Evolutionary conservation across 53 echinoderm and acorn worm genomes (phyloP).

Genomic region (Luidia sarsii): DNA sequence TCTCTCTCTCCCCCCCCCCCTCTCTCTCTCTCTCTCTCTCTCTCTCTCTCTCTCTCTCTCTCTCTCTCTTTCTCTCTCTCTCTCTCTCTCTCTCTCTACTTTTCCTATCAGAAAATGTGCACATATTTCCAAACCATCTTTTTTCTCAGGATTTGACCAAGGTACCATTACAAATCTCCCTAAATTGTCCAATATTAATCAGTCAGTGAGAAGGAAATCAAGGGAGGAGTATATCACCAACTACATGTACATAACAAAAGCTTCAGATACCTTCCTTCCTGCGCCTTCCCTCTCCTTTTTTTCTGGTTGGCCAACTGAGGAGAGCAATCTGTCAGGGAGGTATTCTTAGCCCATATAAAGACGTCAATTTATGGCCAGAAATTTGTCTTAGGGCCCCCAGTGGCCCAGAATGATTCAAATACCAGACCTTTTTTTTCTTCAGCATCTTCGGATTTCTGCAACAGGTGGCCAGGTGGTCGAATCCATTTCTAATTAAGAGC

Average conservation of each 20-base stretch:
- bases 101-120: too few relatives aligned
- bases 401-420: not conserved
- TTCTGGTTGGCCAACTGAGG: not conserved
- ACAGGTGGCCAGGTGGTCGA: slow-evolving; percentile 21
- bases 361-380: slow-evolving; percentile 13
- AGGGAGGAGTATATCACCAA: too few relatives aligned
- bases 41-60: not conserved
- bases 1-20: not conserved
- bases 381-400: not conserved
- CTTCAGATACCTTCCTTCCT: too few relatives aligned
- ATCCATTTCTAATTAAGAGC: slow-evolving; percentile 12
- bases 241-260: too few relatives aligned
- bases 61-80: too few relatives aligned
- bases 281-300: too few relatives aligned
- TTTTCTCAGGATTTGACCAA: too few relatives aligned
- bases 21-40: not conserved
- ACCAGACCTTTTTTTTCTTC: not conserved
- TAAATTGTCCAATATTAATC: too few relatives aligned
- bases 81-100: too few relatives aligned
- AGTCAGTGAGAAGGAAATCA: too few relatives aligned
- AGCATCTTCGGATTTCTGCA: not conserved
- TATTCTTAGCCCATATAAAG: not conserved
- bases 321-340: not conserved
- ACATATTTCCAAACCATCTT: too few relatives aligned
- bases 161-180: too few relatives aligned